These are phyloP conservation scores for Bettongia penicillata DNA, from an alignment of 2,113 vertebrate species.

Conservation along the genomic window DNA sequence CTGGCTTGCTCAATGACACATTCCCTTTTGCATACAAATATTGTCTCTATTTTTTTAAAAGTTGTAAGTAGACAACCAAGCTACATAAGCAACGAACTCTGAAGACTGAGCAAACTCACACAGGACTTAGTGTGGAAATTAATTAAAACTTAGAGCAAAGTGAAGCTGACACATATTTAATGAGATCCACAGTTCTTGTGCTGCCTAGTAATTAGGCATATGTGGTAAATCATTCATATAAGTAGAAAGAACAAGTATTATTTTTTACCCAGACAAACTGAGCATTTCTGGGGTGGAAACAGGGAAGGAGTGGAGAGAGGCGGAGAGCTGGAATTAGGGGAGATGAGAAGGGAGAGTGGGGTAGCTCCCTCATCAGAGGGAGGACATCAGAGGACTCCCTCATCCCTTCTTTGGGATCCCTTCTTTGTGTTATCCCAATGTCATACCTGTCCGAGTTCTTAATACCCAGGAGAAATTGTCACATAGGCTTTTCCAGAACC, in stretches of 20 bases:
- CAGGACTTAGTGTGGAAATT: constrained; percentile 48
- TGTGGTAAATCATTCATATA: constrained; percentile 29
- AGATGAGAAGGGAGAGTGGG: not conserved
- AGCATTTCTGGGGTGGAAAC: not conserved
- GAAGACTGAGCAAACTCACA: constrained; percentile 2
- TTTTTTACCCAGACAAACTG: not conserved
- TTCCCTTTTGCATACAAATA: constrained; percentile 65
- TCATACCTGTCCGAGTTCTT: not conserved
- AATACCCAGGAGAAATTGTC: not conserved
- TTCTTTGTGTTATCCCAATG: too few species aligned
- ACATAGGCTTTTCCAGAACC: not conserved
- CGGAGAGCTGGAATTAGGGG: not conserved
- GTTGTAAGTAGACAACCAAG: constrained; percentile 33
- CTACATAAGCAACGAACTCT: constrained; percentile 28
- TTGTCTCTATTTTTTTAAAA: constrained; percentile 22
- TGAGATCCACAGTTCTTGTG: constrained; percentile 42
- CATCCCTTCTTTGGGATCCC: not conserved
- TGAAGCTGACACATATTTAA: constrained; percentile 56
- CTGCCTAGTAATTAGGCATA: constrained; percentile 42
- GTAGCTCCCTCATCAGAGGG: not conserved
- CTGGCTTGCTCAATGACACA: constrained; percentile 50
- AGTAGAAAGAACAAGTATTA: not conserved
- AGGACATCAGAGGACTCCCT: not conserved
- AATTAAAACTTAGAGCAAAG: constrained; percentile 53
- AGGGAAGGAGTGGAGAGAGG: too few species aligned